Conservation (phyloP, 2,797 vertebrate species). For the Catostomus latipinnis region DNA sequence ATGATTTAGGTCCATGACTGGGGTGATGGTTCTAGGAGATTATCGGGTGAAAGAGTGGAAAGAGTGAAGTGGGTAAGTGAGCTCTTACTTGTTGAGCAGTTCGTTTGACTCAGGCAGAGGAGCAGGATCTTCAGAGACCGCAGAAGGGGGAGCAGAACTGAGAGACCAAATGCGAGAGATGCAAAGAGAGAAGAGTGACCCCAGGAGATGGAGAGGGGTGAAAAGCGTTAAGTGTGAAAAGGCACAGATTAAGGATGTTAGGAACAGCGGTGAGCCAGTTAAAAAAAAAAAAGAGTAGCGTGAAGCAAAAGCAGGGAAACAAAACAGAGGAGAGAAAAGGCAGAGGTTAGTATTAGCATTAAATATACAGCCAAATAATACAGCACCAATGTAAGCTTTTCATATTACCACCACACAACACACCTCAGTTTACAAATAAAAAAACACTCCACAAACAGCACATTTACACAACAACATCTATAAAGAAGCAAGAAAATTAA, state of each 20-base stretch:
- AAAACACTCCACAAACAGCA: constrained; percentile 39
- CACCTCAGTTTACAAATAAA: constrained; percentile 17
- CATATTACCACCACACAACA: constrained; percentile 41
- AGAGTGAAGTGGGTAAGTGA: constrained; percentile 27
- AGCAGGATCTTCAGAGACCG: constrained; percentile 83
- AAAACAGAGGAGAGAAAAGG: constrained; percentile 53
- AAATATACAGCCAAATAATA: constrained; percentile 50
- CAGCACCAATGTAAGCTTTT: constrained; percentile 42
- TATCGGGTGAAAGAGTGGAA: background rate
- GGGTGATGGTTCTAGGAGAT: background rate
- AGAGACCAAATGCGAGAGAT: constrained; percentile 62
- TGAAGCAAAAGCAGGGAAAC: constrained; percentile 49
- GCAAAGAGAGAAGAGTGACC: constrained; percentile 35
- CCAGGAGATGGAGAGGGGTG: constrained; percentile 36
- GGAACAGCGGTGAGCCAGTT: constrained; percentile 20
- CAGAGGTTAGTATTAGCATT: constrained; percentile 71
- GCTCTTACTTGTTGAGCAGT: constrained; percentile 93
- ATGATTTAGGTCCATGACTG: too few relatives aligned
- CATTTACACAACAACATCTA: constrained; percentile 11
- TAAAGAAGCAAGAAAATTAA: constrained; percentile 17
- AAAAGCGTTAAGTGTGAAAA: constrained; percentile 24
- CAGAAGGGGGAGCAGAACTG: constrained; percentile 81
- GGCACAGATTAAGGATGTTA: constrained; percentile 45
- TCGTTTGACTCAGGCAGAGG: constrained; percentile 92
- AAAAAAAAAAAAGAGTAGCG: constrained; percentile 33